Conservation (phyloP, 2,113 vertebrate genomes). For the Semicossyphus pulcher region DNA sequence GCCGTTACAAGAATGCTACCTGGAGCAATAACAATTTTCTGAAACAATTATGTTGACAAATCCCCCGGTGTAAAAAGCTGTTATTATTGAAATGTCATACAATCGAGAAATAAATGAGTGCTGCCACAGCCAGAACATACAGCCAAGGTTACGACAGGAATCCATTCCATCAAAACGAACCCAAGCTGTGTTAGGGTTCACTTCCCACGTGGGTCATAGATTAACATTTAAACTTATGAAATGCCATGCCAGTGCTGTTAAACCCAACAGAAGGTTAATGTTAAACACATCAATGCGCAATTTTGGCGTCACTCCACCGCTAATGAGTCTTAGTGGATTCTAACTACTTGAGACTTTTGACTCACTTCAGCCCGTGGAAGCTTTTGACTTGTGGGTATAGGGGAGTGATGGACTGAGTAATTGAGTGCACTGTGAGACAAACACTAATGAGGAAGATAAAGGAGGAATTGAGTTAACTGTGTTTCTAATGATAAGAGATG, state of each 20-base stretch:
- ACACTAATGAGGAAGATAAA: conserved; percentile 73
- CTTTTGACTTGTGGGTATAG: conserved; percentile 41
- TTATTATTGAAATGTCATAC: conserved; percentile 36
- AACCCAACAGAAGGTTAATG: conserved; percentile 6
- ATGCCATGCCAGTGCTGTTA: background rate
- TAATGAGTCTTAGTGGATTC: conserved; percentile 35
- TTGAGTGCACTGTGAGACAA: conserved; percentile 69
- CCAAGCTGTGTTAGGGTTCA: conserved; percentile 35
- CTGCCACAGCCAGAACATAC: conserved; percentile 19
- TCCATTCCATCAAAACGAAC: conserved; percentile 53
- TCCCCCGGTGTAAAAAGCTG: background rate
- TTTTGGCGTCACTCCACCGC: conserved; percentile 13
- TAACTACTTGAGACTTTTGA: conserved; percentile 30
- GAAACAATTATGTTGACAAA: conserved; percentile 11
- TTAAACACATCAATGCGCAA: conserved; percentile 12
- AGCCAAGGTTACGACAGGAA: conserved; percentile 33
- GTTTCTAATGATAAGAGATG: conserved; percentile 60
- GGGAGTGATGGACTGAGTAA: conserved; percentile 66
- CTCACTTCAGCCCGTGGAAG: conserved; percentile 28
- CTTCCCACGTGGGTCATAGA: conserved; percentile 27
- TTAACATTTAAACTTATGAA: conserved; percentile 46
- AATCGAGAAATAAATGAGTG: conserved; percentile 29
- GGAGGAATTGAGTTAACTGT: conserved; percentile 60
- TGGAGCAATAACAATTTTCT: background rate
- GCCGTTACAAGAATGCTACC: background rate